These are phyloP conservation scores for Agrotis segetum DNA, from an alignment of 2,888 invertebrate species.

Conservation along the genomic window DNA sequence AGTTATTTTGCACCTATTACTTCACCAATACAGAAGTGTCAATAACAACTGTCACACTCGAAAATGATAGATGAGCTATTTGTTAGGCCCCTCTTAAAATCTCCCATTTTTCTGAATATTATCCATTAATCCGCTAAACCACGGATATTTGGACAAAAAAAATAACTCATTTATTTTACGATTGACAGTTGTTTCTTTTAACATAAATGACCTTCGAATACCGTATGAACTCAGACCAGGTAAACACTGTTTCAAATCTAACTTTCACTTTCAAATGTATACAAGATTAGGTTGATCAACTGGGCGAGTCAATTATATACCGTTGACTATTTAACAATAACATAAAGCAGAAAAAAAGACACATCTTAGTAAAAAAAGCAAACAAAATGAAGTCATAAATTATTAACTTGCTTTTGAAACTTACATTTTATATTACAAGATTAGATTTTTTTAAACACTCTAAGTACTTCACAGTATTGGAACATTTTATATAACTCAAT, in stretches of 20 bases:
- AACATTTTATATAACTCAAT: not conserved
- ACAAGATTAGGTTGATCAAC: not conserved
- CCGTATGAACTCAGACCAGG: constrained; percentile 18
- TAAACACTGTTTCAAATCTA: not conserved
- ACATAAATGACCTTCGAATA: constrained; percentile 9
- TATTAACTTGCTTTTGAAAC: not conserved
- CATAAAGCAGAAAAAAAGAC: too few relatives aligned
- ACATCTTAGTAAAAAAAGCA: too few relatives aligned
- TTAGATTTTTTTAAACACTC: not conserved
- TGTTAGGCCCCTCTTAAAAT: not conserved
- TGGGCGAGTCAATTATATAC: not conserved
- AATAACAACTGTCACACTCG: not conserved
- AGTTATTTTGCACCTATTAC: constrained; percentile 29
- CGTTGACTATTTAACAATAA: not conserved
- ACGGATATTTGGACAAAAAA: too few relatives aligned
- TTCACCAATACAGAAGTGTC: not conserved
- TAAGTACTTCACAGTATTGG: not conserved
- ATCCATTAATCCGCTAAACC: too few relatives aligned
- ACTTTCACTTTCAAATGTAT: not conserved
- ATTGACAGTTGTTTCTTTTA: constrained; percentile 1
- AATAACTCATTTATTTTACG: not conserved
- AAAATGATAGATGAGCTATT: not conserved
- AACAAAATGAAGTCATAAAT: too few relatives aligned
- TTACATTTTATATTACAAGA: too few relatives aligned
- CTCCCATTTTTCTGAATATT: not conserved